Evolutionary conservation across 1,140 invertebrate genomes (phyloP), one percentile per base, ranked within the genome.

Genomic region (Anagrus nilaparvatae): DNA sequence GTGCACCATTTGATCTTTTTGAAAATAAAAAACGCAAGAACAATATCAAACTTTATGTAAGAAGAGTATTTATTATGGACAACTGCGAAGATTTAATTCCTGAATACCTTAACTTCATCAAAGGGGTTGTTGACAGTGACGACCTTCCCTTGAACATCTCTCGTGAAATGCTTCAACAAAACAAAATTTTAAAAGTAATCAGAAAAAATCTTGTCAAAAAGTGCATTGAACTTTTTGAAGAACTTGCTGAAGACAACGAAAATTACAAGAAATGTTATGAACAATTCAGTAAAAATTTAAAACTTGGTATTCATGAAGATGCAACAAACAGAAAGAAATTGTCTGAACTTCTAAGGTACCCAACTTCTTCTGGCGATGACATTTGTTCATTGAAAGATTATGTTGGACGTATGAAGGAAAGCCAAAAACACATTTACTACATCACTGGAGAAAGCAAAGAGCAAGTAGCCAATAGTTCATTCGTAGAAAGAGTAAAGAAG

Each of bases 231-330:
- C 70, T 99, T 4, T 94, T 98, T 58, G 92, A 97, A 36, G 92
- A 97, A 65, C 69, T 98, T 5, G 74, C 84, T 9, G 95, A 98
- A 61, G 92, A 98, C 61, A 95, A 96, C 63, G 93, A 97, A 43
- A 89, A 91, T 61, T 98, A 89, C 75, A 97, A 97, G 72, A 98
- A 97, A 61, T 97, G 90, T 74, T 98, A 97, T 56, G 93, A 96
- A 64, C 92, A 97, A 61, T 99, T 97, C 72, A 83, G 81, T 61
- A 98, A 97, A 75, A 98, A 98, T 64, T 58, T 99, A 25, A 99
- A 99, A 70, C 70, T 99, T 42, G 96, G 94, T 48, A 96, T 99
- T 51, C 94, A 98, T 60, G 96, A 99, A 71, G 96, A 99, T 56
- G 84, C 82, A 18, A 84, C 83, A 50, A 98, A 98, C 72, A 75